Evolutionary conservation across 2,797 vertebrate species (phyloP), one percentile per base, ranked within the genome.

Genomic region (Cottoperca gobio): DNA sequence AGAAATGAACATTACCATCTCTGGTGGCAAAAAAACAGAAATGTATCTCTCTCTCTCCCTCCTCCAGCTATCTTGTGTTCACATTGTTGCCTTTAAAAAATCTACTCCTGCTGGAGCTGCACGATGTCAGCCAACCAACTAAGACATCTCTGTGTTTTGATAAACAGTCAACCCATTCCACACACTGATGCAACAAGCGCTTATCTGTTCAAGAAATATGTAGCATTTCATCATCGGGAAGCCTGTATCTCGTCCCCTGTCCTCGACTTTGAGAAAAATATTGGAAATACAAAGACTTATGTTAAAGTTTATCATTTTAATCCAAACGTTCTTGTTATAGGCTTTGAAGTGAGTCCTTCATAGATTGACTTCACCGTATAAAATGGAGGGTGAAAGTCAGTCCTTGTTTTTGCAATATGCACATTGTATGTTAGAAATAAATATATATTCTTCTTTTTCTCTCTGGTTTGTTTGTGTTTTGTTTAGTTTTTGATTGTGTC

Each of bases 91-190:
- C n/a, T 64, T 35, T 33, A 62, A 72, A 40, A 39, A 60, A 49
- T 10, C 16, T 21, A 17, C 33, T 58, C 26, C 69, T 59, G 28
- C 57, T 46, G 68, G 21, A 64, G 64, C 55, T 31, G 53, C 11
- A 65, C 73, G 64, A 78, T 14, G 60, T 78, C 60, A 64, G 64
- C 77, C 67, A 84, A 31, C 17, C n/a, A 43, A 26, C 53, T 59
- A 23, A 59, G 60, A 55, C 54, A 65, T 59, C 39, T 59, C 63
- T 45, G 26, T 19, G 43, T 23, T 48, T 39, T 52, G 24, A 65
- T 60, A 39, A 70, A 70, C 52, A 68, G 35, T 24, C 33, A 35
- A 16, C 58, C 14, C 5, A 4, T 55, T 80, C 5, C 21, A 48
- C 19, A 57, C 43, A 57, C 13, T 46, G 78, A 71, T 62, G 54